phyloP scores from a whole-genome alignment of 2,797 vertebrate genomes.

The Danio choprae region DNA sequence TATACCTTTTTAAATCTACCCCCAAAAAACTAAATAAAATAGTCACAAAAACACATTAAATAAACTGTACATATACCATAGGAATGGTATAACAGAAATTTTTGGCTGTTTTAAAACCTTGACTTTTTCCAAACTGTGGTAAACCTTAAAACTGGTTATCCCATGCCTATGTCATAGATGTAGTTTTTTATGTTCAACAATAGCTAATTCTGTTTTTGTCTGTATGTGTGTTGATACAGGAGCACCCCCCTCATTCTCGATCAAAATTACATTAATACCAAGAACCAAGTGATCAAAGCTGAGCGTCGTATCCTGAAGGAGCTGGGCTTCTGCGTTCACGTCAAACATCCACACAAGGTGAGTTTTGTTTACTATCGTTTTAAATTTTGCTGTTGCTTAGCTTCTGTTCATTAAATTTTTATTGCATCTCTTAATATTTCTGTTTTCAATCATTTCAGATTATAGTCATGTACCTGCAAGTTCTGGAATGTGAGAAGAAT shows the following conservation, averaged over 20 bases:
- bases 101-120: no score
- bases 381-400: no score
- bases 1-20: no score
- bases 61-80: no score
- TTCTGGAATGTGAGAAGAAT: conserved; percentile 89
- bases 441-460: conserved; percentile 72
- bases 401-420: not conserved
- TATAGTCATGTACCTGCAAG: conserved; percentile 90
- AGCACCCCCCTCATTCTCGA: conserved; percentile 85
- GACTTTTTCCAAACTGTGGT: no score
- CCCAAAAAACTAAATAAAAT: no score
- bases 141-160: no score
- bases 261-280: conserved; percentile 93
- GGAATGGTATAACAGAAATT: no score
- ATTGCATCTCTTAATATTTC: not conserved
- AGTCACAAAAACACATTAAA: no score
- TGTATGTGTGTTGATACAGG: conserved; percentile 56
- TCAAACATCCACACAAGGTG: conserved; percentile 91
- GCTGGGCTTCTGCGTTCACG: conserved; percentile 91
- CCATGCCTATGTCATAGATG: no score
- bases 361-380: conserved; percentile 60
- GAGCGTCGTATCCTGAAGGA: conserved; percentile 89
- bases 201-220: not conserved
- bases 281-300: conserved; percentile 91
- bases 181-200: not conserved